phyloP scores from a whole-genome alignment of 1,140 invertebrate species.

The Lamellibrachia luymesi region DNA sequence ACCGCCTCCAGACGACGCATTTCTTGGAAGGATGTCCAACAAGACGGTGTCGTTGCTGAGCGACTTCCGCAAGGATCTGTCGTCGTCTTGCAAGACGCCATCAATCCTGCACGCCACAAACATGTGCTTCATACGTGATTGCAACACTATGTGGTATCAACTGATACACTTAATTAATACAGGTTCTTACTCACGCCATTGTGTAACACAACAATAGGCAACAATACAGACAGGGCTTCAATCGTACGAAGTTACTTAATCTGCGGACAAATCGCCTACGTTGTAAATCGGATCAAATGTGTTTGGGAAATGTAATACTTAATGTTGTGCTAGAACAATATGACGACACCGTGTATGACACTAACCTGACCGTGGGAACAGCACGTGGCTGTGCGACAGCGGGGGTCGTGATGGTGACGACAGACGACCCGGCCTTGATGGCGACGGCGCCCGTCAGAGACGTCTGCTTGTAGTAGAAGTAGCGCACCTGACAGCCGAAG shows the following conservation, averaged over 20 bases:
- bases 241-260: no score
- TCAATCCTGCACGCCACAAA: neutral
- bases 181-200: no score
- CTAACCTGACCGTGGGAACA: neutral
- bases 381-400: neutral
- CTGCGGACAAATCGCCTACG: no score
- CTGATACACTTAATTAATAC: no score
- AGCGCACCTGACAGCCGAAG: slow-evolving; percentile 2
- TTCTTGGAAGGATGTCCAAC: neutral
- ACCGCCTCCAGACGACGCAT: neutral
- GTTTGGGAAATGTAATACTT: no score
- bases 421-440: neutral
- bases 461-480: neutral
- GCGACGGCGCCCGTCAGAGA: slow-evolving; percentile 8
- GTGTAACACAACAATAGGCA: no score
- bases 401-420: slow-evolving; percentile 11
- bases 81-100: neutral
- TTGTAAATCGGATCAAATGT: no score
- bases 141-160: no score
- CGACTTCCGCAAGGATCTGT: neutral
- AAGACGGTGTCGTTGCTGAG: neutral
- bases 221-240: no score
- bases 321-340: no score
- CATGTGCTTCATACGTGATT: neutral
- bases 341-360: neutral